Evolutionary conservation across 2,888 invertebrate species (phyloP), one percentile per base, ranked within the genome.

Genomic region (Cephalotes varians): DNA sequence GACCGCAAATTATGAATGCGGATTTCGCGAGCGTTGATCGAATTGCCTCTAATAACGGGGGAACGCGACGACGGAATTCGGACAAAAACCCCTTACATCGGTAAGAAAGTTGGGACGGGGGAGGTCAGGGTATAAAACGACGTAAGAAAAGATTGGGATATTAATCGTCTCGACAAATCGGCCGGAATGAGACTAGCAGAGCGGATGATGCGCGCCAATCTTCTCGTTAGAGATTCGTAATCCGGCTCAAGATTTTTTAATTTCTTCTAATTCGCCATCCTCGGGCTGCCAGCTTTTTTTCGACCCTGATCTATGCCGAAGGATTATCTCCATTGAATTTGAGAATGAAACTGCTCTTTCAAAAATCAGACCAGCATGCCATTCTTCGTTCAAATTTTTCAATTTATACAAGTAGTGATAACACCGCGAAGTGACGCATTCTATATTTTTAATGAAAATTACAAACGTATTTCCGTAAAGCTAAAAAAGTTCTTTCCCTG

Each of bases 171-270:
- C 47, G 83, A 84, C 82, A 87, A 88, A 88, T 86, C 83, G 81
- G 18, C 79, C 67, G 82, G 67, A 82, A 85, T 62, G 76, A 79
- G 65, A 31, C 72, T 77, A 80, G 69, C 83, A 65, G 79, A 85
- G 72, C 83, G 81, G 81, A 85, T 85, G 84, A 88, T 83, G 73
- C 84, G 73, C 82, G 85, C 84, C 88, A 79, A 88, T 86, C 82
- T 85, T 18, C 82, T 84, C 85, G 79, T 88, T 86, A 86, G 56
- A 71, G 80, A 71, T 71, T 80, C 69, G 83, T 85, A 89, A 89
- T 86, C 84, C 84, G 47, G 72, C 79, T 72, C 37, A 62, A 69
- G 80, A 65, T 82, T 88, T 87, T 84, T 88, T 85, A 76, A 85
- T 85, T 85, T 83, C 58, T 58, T 64, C 67, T 65, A 62, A 77